Base-by-base conservation (phyloP, 2,888 invertebrate genomes). In the Meteorus cinctellus region DNA sequence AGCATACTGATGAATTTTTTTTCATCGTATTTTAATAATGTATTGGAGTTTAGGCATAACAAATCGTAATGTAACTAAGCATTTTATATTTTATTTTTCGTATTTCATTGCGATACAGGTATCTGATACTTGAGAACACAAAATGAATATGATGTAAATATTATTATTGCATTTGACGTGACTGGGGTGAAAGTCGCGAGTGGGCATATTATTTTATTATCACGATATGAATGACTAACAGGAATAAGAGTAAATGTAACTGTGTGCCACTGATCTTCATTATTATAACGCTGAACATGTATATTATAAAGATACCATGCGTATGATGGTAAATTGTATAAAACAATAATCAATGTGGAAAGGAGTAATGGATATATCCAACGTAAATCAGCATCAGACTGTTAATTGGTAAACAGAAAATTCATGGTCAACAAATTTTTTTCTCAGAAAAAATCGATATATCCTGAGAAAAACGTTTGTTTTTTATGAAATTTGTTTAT, bases 101-200 rank as follows among this genome's bases (percentile, higher is more conserved):
- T 29, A 10, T 62, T 62, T 29, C 10, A 27, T 6, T 62, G 29
- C 12, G 16, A 24, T 41, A 41, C 41, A 2, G 19, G 24, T n/a
- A 19, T 65, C 19, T 29, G 41, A 19, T 41, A 65, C 10, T 65
- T 36, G 24, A 31, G 29, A 1, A 75, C 8, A 63, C 24, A 16
- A 72, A 71, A 48, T 73, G 24, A 41, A 12, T 60, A 65, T n/a
- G 72, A 77, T 83, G 82, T 83, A 83, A 78, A 83, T 55, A 55
- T 83, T 81, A 77, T 78, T 81, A 81, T 80, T 79, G 80, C 77
- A 79, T 81, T 77, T 81, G 81, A 80, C 75, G 41, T 68, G 72
- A 78, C 51, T 19, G 31, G 19, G 36, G 41, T 12, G 41, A 1
- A 62, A 62, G 10, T n/a, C 4, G 29, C 1, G 3, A 62, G 14